Percentiles rank a stretch among this genome's conserved stretches.
Conservation (phyloP, 1,140 invertebrate genomes). For the Neodiprion virginianus region DNA sequence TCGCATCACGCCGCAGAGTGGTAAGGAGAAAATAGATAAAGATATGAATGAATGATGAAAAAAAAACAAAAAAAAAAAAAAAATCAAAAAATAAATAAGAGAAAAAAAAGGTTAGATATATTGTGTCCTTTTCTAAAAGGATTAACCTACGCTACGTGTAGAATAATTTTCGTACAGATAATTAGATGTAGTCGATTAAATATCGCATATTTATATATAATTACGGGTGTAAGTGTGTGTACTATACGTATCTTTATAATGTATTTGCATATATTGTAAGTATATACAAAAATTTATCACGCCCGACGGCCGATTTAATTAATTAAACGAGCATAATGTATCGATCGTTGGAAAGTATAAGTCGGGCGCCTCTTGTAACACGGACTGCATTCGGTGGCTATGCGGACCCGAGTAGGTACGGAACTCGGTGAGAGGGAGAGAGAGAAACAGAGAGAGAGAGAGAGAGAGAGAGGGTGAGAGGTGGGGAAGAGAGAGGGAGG, state of each 20-base stretch:
- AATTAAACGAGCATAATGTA: slow-evolving; percentile 37
- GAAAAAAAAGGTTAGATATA: no score
- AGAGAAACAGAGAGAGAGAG: neutral
- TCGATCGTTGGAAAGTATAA: slow-evolving; percentile 34
- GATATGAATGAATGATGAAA: no score
- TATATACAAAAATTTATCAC: neutral
- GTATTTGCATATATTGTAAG: neutral
- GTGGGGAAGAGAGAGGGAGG: slow-evolving; percentile 26
- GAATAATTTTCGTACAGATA: no score
- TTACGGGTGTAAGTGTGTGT: neutral
- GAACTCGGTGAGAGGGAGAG: neutral
- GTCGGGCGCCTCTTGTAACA: slow-evolving; percentile 38
- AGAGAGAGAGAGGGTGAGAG: slow-evolving; percentile 14
- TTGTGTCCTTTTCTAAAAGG: no score
- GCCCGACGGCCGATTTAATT: slow-evolving; percentile 33
- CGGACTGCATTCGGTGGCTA: slow-evolving; percentile 24
- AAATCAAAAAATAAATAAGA: no score
- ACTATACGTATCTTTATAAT: neutral
- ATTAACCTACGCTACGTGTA: no score
- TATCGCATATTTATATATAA: neutral
- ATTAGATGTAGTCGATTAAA: neutral
- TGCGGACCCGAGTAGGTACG: neutral
- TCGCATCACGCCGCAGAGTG: no score
- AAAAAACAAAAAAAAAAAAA: no score
- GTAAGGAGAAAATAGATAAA: no score